Conservation (phyloP, 2,113 vertebrate genomes). For the Glareola pratincola region DNA sequence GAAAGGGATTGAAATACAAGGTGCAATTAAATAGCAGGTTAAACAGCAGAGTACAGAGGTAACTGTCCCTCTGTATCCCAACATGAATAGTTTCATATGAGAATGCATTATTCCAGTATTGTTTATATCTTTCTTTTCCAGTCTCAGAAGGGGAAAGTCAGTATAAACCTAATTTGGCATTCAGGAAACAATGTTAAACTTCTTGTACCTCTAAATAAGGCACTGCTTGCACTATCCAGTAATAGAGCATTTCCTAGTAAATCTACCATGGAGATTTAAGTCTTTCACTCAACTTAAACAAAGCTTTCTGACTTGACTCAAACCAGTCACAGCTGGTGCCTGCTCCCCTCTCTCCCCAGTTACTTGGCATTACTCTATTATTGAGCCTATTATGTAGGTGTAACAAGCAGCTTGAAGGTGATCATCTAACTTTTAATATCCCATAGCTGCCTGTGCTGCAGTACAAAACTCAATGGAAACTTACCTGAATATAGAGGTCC, state of each 20-base stretch:
- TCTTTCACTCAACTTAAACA: background rate
- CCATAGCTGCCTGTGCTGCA: background rate
- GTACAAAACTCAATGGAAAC: background rate
- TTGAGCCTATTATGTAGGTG: fast-evolving
- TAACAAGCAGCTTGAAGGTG: background rate
- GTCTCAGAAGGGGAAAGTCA: background rate
- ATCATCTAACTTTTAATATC: background rate
- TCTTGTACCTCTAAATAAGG: background rate
- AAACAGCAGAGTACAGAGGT: background rate
- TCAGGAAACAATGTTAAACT: background rate
- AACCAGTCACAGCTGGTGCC: background rate
- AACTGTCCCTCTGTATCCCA: background rate
- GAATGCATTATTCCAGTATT: background rate
- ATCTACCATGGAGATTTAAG: background rate
- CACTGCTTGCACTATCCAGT: background rate
- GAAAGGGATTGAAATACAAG: background rate
- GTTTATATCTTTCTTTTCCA: background rate
- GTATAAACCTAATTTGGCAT: background rate
- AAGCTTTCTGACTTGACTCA: background rate
- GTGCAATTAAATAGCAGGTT: background rate
- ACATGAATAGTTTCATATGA: background rate
- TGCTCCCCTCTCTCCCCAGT: background rate
- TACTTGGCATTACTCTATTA: background rate
- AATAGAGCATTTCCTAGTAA: background rate
- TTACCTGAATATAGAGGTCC: constrained; percentile 89